Base-by-base conservation (phyloP, 1,140 invertebrate genomes). In the Eumeta japonica region DNA sequence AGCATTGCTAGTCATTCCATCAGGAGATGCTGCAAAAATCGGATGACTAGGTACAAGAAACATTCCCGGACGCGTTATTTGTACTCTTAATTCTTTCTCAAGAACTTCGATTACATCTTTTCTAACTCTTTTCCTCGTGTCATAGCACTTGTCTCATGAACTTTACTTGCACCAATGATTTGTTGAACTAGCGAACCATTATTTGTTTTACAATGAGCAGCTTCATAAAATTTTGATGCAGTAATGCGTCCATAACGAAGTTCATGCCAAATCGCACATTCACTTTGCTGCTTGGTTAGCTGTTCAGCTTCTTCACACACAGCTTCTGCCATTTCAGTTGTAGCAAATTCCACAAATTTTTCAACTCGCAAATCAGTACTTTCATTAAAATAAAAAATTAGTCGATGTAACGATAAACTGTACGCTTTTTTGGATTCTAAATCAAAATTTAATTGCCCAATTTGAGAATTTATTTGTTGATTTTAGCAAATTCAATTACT, bases 391-490 rank as follows among this genome's bases (percentile, higher is more conserved):
- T 24, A n/a, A 24, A 24, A 24, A 24, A 24, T 24, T 24, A 24
- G n/a, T n/a, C 20, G 20, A 24, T 24, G 20, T 24, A 24, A 24
- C 20, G 20, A 24, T 24, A 24, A 24, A 24, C n/a, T 24, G 20
- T 24, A 24, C 5, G 20, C 20, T n/a, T n/a, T 24, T 24, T 24
- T 24, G 20, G 20, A 24, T 24, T 24, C 20, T 24, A 24, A 24
- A 24, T 24, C n/a, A 24, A 24, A 24, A 24, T 24, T 24, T 24
- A 24, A 24, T 24, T 24, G 20, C 20, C 20, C 20, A 24, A 24
- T 24, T 24, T 24, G 20, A 24, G 20, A 24, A 24, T 24, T 24
- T 24, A 24, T 24, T n/a, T 24, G 20, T n/a, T 24, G 20, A 24
- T 24, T 24, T 24, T 24, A n/a, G 20, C 20, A n/a, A 24, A 24